Conservation (phyloP, 2,797 vertebrate genomes). For the Apogon hyalosoma region DNA sequence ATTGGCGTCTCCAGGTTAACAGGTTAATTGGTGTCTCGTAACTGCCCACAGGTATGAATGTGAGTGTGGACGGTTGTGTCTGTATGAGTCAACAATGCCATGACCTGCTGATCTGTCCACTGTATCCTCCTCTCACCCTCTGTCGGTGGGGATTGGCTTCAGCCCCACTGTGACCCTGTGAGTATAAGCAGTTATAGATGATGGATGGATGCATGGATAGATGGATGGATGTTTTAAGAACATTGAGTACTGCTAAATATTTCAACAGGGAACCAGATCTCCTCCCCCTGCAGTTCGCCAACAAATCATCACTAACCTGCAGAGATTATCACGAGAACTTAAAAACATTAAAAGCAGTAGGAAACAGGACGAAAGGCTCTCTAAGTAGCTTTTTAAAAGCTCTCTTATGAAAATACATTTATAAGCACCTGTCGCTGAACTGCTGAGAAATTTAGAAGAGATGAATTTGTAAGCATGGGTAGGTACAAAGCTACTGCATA, state of each 20-base stretch:
- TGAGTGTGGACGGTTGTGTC: too few relatives aligned
- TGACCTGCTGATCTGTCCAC: too few relatives aligned
- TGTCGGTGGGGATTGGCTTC: too few relatives aligned
- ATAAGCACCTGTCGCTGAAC: conserved; percentile 25
- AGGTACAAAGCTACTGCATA: not conserved
- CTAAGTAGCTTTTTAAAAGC: conserved; percentile 23
- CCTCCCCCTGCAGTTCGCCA: conserved; percentile 48
- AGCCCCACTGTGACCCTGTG: too few relatives aligned
- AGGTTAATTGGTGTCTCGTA: too few relatives aligned
- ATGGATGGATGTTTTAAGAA: conserved; percentile 27
- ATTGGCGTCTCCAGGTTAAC: too few relatives aligned
- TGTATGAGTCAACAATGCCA: too few relatives aligned
- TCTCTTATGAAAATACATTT: conserved; percentile 25
- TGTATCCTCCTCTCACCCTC: too few relatives aligned
- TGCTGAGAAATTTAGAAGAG: conserved; percentile 8
- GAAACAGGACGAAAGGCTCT: conserved; percentile 13
- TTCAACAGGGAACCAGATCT: conserved; percentile 69
- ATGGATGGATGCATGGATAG: not conserved
- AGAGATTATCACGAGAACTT: conserved; percentile 51
- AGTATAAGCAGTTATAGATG: too few relatives aligned
- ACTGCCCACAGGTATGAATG: too few relatives aligned
- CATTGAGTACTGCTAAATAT: conserved; percentile 66
- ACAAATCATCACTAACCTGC: conserved; percentile 53
- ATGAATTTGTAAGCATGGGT: not conserved
- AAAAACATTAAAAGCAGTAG: conserved; percentile 29